phyloP scores from a whole-genome alignment of 1,140 invertebrate species.

The Bombus superbus region DNA sequence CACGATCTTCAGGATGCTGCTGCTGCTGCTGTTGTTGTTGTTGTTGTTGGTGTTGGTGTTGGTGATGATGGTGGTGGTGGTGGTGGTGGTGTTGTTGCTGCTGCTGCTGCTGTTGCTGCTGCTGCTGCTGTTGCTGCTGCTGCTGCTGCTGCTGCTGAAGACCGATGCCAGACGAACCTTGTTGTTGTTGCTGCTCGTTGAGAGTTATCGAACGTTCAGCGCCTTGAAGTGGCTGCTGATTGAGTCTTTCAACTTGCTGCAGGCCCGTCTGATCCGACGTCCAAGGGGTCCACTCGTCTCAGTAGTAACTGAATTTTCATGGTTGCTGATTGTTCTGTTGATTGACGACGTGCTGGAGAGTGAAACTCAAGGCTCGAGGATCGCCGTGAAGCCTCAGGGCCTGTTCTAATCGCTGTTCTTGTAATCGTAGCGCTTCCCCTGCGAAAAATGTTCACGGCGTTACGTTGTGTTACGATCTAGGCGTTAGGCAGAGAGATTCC shows the following conservation, averaged over 20 bases:
- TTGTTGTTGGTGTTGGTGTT: constrained; percentile 47
- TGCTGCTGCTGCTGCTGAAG: constrained; percentile 73
- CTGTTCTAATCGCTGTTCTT: constrained; percentile 91
- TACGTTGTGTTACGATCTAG: background rate
- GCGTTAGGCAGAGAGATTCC: too few relatives aligned
- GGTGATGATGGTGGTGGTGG: constrained; percentile 20
- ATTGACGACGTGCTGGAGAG: constrained; percentile 85
- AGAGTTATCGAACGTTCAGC: constrained; percentile 50
- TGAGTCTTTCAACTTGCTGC: constrained; percentile 62
- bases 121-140: constrained; percentile 65
- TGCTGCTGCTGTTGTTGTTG: constrained; percentile 56
- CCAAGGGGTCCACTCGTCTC: constrained; percentile 84
- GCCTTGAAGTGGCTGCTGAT: constrained; percentile 62
- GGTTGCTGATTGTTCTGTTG: constrained; percentile 84
- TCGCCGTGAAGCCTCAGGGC: constrained; percentile 90
- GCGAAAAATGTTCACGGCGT: background rate
- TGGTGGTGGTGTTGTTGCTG: constrained; percentile 64
- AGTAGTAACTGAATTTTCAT: constrained; percentile 87
- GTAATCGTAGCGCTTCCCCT: constrained; percentile 88
- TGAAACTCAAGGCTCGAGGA: constrained; percentile 86
- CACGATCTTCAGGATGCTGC: constrained; percentile 75
- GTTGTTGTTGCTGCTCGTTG: constrained; percentile 64
- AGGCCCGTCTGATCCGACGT: constrained; percentile 67
- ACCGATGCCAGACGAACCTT: constrained; percentile 71
- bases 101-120: constrained; percentile 70